Conservation (phyloP, 1,140 invertebrate species). For the Heterodera carotae region DNA sequence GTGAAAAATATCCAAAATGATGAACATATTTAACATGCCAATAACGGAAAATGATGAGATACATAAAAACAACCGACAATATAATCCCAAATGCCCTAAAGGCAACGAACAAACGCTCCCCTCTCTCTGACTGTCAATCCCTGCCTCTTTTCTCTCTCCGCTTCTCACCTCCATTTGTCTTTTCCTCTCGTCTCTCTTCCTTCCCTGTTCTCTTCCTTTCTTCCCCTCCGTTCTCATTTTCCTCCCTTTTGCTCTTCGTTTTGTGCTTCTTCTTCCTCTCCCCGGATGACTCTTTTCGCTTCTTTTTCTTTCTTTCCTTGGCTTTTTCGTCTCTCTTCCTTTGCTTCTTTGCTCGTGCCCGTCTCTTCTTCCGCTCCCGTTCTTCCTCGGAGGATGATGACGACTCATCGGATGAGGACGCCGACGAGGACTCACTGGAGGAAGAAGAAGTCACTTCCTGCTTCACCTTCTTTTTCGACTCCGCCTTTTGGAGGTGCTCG, state of each 20-base stretch:
- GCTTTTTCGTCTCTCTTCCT: neutral
- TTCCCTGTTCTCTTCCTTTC: neutral
- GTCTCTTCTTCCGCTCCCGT: neutral
- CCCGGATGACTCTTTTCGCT: neutral
- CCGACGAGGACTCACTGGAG: neutral
- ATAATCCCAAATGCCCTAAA: too few relatives aligned
- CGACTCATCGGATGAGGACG: conserved; percentile 6
- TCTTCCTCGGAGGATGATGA: neutral
- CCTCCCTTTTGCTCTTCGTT: neutral
- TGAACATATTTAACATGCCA: too few relatives aligned
- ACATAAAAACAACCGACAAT: too few relatives aligned
- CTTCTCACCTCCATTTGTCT: neutral
- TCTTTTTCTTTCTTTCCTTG: neutral
- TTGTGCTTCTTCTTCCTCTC: neutral
- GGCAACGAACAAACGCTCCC: too few relatives aligned
- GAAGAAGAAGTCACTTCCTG: conserved; percentile 15
- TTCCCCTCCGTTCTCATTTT: neutral
- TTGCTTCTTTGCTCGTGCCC: conserved; percentile 2
- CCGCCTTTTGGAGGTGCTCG: conserved; percentile 36
- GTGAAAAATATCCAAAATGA: too few relatives aligned
- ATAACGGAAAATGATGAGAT: too few relatives aligned
- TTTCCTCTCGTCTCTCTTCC: conserved; percentile 1
- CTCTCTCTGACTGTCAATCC: neutral
- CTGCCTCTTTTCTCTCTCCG: neutral
- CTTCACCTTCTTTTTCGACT: conserved; percentile 27